Conservation (phyloP, 2,888 invertebrate genomes). For the Macrophya annulata region DNA sequence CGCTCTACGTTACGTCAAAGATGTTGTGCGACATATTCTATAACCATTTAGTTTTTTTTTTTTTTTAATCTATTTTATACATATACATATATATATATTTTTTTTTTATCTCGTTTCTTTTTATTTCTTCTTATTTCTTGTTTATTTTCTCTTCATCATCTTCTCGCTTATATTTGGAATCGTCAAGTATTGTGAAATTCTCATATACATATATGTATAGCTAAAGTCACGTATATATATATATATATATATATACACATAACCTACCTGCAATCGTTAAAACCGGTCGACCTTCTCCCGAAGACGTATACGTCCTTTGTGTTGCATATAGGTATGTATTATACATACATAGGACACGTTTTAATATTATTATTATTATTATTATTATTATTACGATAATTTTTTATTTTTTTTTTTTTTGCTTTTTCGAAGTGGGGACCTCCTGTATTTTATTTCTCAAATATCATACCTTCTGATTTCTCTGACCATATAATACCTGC, state of each 20-base stretch:
- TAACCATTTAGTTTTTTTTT: neutral
- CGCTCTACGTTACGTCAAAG: no score
- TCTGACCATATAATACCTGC: neutral
- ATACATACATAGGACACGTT: neutral
- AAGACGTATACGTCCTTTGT: conserved; percentile 24
- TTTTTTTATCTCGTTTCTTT: no score
- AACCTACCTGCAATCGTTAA: neutral
- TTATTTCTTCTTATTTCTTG: neutral
- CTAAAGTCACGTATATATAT: no score
- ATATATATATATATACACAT: no score
- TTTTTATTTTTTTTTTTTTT: conserved; percentile 26
- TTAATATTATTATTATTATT: neutral
- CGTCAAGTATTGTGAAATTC: conserved; percentile 23
- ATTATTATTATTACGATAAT: neutral
- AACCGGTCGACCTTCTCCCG: conserved; percentile 47
- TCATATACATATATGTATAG: neutral
- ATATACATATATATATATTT: no score
- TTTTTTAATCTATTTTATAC: no score
- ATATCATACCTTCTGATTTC: conserved; percentile 70
- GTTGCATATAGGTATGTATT: neutral
- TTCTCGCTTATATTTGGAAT: conserved; percentile 18
- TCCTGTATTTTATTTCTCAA: conserved; percentile 64
- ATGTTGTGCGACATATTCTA: neutral
- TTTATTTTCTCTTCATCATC: neutral
- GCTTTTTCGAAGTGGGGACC: neutral